These are phyloP conservation scores for Cydia strobilella DNA, from an alignment of 1,140 invertebrate species.

Conservation along the genomic window DNA sequence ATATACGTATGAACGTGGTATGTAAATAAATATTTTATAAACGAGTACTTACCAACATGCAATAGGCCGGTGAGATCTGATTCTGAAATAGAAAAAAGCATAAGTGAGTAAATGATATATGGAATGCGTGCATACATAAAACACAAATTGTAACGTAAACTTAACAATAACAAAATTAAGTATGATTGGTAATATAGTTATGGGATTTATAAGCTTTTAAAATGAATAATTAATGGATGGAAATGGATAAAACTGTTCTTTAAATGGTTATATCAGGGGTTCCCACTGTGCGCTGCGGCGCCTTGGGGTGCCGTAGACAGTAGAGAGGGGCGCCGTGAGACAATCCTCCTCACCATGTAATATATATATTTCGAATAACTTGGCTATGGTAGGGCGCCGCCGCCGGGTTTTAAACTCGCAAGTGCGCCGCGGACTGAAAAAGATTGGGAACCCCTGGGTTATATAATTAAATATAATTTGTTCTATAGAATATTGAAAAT, in stretches of 20 bases:
- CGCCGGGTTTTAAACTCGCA: too few relatives aligned
- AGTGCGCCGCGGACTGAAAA: too few relatives aligned
- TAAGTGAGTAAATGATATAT: conserved; percentile 50
- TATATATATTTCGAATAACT: too few relatives aligned
- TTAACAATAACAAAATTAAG: neutral
- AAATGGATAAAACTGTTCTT: neutral
- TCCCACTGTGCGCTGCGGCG: too few relatives aligned
- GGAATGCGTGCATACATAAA: conserved; percentile 36
- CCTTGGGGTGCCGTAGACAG: too few relatives aligned
- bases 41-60: conserved; percentile 81
- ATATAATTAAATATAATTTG: too few relatives aligned
- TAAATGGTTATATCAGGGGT: too few relatives aligned
- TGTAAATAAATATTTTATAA: neutral
- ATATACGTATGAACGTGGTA: neutral
- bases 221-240: neutral
- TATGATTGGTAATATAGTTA: neutral
- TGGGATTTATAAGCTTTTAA: conserved; percentile 5
- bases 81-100: conserved; percentile 80
- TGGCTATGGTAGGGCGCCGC: too few relatives aligned
- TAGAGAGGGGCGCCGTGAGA: too few relatives aligned
- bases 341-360: too few relatives aligned
- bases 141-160: conserved; percentile 12
- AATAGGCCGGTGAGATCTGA: conserved; percentile 82
- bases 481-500: too few relatives aligned
- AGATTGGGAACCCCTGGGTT: too few relatives aligned